Conservation (phyloP, 2,113 vertebrate species). For the Ageneiosus marmoratus region DNA sequence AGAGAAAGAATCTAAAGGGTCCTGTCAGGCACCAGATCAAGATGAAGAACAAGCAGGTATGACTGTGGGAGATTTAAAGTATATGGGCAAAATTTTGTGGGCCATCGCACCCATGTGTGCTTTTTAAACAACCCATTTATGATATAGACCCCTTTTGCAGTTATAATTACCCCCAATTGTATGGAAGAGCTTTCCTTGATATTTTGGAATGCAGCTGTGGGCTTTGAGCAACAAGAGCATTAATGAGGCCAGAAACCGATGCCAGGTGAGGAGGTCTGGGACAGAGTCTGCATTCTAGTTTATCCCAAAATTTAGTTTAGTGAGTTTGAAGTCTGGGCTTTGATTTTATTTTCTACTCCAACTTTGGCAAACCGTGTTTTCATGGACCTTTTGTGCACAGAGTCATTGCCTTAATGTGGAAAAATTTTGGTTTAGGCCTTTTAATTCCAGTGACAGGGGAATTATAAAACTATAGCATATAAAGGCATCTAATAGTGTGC, state of each 20-base stretch:
- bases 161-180: neutral
- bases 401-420: neutral
- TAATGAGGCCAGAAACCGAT: neutral
- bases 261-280: neutral
- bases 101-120: neutral
- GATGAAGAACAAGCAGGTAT: constrained; percentile 96
- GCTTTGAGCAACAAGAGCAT: neutral
- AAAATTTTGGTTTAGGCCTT: neutral
- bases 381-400: neutral
- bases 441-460: neutral
- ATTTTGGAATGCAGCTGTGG: neutral
- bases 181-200: neutral
- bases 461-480: neutral
- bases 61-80: neutral
- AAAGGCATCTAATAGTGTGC: neutral
- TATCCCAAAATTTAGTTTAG: neutral
- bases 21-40: constrained; percentile 67
- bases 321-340: neutral
- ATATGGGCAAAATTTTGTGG: neutral
- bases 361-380: neutral
- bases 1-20: constrained; percentile 63
- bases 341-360: neutral
- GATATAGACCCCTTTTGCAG: neutral
- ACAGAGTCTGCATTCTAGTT: neutral
- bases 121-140: neutral